phyloP scores from a whole-genome alignment of 2,113 vertebrate species.

The Pygoscelis adeliae region DNA sequence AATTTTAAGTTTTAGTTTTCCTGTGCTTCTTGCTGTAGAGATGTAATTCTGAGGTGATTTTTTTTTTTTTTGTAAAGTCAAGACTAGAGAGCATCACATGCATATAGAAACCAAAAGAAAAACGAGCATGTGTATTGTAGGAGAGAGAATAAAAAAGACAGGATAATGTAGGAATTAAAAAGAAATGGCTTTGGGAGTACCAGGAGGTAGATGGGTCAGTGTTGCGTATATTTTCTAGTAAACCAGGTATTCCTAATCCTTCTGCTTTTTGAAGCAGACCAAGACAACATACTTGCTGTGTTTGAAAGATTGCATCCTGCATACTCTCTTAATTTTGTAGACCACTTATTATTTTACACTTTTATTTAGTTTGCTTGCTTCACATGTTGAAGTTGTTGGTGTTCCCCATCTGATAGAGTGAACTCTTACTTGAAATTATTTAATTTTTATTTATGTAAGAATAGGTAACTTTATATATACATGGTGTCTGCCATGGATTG shows the following conservation, averaged over 20 bases:
- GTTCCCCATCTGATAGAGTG: not conserved
- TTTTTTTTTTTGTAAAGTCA: not conserved
- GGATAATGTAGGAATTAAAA: not conserved
- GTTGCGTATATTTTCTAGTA: not conserved
- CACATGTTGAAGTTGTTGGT: not conserved
- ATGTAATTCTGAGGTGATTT: not conserved
- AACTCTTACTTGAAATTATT: not conserved
- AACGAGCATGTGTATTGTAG: rapidly evolving
- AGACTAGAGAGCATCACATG: not conserved
- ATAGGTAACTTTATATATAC: not conserved
- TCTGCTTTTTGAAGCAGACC: not conserved
- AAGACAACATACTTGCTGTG: not conserved
- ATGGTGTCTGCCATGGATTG: not conserved
- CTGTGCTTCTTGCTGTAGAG: not conserved
- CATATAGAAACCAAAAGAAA: not conserved
- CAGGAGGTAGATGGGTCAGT: not conserved
- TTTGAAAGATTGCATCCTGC: not conserved
- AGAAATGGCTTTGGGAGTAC: not conserved
- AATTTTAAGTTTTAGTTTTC: not conserved
- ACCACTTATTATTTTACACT: not conserved
- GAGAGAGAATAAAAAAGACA: not conserved
- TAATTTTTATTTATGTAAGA: not conserved
- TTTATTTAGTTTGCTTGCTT: not conserved
- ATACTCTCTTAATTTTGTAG: not conserved
- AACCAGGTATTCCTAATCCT: not conserved